Percentiles rank a stretch among this genome's conserved stretches.
phyloP scores from a whole-genome alignment of 2,113 vertebrate genomes.

The Microtus richardsoni region DNA sequence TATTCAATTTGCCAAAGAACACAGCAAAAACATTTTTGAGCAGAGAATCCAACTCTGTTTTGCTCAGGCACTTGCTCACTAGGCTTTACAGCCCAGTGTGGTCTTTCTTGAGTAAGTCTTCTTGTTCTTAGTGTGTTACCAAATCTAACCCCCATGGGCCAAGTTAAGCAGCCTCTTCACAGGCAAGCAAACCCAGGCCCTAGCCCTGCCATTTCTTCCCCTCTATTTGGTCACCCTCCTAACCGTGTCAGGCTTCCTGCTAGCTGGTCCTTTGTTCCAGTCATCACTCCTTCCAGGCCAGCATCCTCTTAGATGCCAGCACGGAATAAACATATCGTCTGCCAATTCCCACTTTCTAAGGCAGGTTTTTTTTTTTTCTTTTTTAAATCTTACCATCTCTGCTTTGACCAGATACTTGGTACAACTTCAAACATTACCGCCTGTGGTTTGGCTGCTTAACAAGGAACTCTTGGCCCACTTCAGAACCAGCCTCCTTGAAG shows the following conservation, averaged over 20 bases:
- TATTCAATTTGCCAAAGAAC: not conserved
- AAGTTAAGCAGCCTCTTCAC: not conserved
- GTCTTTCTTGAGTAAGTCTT: not conserved
- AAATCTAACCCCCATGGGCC: not conserved
- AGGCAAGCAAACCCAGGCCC: not conserved
- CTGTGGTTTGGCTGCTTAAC: constrained; percentile 45
- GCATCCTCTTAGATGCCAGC: not conserved
- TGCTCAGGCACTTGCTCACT: too few relatives aligned
- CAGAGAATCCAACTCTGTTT: not conserved
- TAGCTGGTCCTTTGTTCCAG: too few relatives aligned
- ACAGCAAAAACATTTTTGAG: not conserved
- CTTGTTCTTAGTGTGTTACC: not conserved
- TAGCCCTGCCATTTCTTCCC: not conserved
- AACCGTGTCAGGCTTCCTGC: not conserved
- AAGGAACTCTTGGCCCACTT: constrained; percentile 57
- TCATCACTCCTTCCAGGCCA: not conserved
- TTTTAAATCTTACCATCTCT: constrained; percentile 61
- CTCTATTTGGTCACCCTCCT: not conserved
- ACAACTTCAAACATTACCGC: constrained; percentile 57
- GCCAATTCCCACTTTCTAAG: constrained; percentile 53
- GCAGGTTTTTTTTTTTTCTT: not conserved
- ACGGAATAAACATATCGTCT: not conserved
- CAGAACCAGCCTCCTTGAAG: constrained; percentile 41
- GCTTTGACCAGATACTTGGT: constrained; percentile 71
- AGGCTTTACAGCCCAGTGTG: fast-evolving